Conservation (phyloP, 1,140 invertebrate species). For the Homalodisca vitripennis region DNA sequence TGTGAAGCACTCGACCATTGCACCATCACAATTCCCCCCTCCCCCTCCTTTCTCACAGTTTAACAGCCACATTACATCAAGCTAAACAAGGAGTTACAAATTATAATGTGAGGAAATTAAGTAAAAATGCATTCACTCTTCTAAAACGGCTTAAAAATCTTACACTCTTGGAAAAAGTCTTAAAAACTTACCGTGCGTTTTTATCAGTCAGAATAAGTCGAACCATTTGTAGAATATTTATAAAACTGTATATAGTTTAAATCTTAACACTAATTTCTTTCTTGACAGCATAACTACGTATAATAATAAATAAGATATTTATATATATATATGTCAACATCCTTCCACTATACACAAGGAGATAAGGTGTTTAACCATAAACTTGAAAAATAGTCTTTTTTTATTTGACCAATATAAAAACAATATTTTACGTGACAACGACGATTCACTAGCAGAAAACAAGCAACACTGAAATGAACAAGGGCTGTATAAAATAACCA, state of each 20-base stretch:
- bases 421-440: slow-evolving; percentile 17
- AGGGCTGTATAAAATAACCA: slow-evolving; percentile 6
- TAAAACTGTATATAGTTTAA: slow-evolving; percentile 28
- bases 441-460: slow-evolving; percentile 23
- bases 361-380: slow-evolving; percentile 17
- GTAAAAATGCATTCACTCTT: slow-evolving; percentile 15
- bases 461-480: slow-evolving; percentile 20
- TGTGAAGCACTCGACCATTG: neutral
- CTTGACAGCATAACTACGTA: slow-evolving; percentile 27
- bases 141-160: slow-evolving; percentile 1
- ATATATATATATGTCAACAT: slow-evolving; percentile 1
- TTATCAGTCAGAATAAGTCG: slow-evolving; percentile 20
- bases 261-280: slow-evolving; percentile 20
- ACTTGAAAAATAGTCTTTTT: slow-evolving; percentile 26
- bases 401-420: slow-evolving; percentile 18
- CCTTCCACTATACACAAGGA: neutral
- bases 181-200: slow-evolving; percentile 16
- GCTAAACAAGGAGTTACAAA: neutral
- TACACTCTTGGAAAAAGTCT: slow-evolving; percentile 17
- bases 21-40: neutral
- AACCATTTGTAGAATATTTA: slow-evolving; percentile 27
- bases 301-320: slow-evolving; percentile 29
- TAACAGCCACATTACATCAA: too few relatives aligned
- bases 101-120: neutral
- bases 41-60: neutral